A percentile compares a stretch with the other conserved stretches of the same genome.
These are phyloP conservation scores for Drosophila navojoa DNA, from an alignment of 1,140 invertebrate species.

Conservation along the genomic window DNA sequence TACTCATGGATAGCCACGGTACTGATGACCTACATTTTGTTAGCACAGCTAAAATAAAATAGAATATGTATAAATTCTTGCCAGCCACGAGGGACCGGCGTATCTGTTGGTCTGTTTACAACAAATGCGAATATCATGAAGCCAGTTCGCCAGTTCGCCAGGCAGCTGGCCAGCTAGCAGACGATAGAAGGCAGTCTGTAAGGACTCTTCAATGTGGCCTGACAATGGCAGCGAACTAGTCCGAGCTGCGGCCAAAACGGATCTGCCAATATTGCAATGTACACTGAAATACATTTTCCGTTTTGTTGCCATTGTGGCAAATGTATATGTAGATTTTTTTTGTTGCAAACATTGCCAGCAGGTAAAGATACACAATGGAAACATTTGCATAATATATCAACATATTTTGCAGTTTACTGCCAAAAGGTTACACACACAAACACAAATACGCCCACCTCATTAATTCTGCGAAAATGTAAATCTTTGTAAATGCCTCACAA, in stretches of 20 bases:
- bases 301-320: conserved; percentile 19
- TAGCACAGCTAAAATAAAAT: conserved; percentile 10
- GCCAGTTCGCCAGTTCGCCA: conserved; percentile 13
- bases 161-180: conserved; percentile 9
- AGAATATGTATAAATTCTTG: conserved; percentile 33
- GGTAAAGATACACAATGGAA: conserved; percentile 37
- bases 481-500: conserved; percentile 67
- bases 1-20: conserved; percentile 27
- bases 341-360: conserved; percentile 50
- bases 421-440: conserved; percentile 43
- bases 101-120: conserved; percentile 62
- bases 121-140: conserved; percentile 57
- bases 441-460: conserved; percentile 52
- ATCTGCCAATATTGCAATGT: conserved; percentile 74
- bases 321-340: conserved; percentile 17
- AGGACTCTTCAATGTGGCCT: conserved; percentile 66
- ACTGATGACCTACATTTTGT: conserved; percentile 47
- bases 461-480: conserved; percentile 52
- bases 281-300: conserved; percentile 3
- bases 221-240: conserved; percentile 42
- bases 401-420: conserved; percentile 45
- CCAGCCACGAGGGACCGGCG: background rate
- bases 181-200: conserved; percentile 63
- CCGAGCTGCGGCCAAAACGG: conserved; percentile 44
- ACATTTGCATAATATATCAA: conserved; percentile 73